Percentiles rank a stretch among this genome's conserved stretches.
Conservation (phyloP, 1,140 invertebrate species). For the Eriosoma lanigerum region DNA sequence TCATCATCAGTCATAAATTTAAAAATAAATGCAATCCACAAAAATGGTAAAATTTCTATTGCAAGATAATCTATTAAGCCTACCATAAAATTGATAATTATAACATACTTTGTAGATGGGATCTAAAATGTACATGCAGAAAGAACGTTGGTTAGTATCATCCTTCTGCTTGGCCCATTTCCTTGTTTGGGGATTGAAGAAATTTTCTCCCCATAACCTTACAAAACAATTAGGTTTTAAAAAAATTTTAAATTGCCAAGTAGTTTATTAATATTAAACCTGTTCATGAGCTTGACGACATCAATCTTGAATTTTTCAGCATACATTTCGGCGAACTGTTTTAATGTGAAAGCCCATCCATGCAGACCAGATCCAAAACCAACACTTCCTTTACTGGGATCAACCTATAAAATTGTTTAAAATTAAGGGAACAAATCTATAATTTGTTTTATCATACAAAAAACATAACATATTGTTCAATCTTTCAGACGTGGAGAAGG, state of each 20-base stretch:
- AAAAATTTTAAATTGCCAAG: background rate
- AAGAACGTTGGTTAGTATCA: conserved; percentile 90
- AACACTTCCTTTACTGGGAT: conserved; percentile 96
- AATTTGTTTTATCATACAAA: too few species aligned
- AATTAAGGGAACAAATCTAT: background rate
- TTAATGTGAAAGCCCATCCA: conserved; percentile 99
- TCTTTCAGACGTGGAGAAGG: conserved; percentile 47
- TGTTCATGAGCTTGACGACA: conserved; percentile 95
- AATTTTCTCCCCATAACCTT: conserved; percentile 94
- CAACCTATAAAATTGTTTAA: conserved; percentile 65
- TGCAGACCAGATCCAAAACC: conserved; percentile 99
- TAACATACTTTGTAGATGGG: conserved; percentile 92
- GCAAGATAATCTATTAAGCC: too few species aligned
- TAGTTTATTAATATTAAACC: conserved; percentile 54
- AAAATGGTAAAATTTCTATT: too few species aligned
- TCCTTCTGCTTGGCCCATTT: conserved; percentile 95
- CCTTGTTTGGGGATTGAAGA: conserved; percentile 96
- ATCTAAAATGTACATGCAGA: conserved; percentile 97
- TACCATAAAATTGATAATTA: background rate
- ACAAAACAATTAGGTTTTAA: background rate
- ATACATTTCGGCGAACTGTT: conserved; percentile 99
- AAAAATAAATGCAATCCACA: too few species aligned
- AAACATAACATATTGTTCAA: background rate
- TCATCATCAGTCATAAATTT: conserved; percentile 31
- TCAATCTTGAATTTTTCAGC: conserved; percentile 98